phyloP scores from a whole-genome alignment of 2,797 vertebrate genomes.

The Eremophila alpestris region DNA sequence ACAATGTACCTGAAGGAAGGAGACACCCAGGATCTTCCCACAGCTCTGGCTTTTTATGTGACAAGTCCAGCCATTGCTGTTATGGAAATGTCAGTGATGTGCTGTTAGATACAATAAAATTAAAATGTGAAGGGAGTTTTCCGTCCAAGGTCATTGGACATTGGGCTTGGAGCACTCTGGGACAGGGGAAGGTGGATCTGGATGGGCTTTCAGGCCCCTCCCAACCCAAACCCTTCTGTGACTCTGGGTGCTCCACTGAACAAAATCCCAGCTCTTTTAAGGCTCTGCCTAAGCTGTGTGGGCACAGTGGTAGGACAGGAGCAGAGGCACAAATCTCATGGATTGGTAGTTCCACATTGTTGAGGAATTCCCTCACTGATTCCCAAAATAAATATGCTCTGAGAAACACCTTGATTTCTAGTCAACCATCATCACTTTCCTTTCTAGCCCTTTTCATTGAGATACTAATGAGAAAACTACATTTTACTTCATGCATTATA shows the following conservation, averaged over 20 bases:
- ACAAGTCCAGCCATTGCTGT: background rate
- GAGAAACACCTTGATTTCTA: background rate
- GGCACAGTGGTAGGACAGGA: background rate
- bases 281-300: background rate
- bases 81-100: background rate
- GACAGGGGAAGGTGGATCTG: background rate
- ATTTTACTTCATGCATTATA: background rate
- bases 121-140: background rate
- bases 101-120: background rate
- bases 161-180: background rate
- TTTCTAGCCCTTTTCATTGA: background rate
- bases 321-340: background rate
- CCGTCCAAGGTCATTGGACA: background rate
- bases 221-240: background rate
- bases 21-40: background rate
- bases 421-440: background rate
- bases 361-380: background rate
- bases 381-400: background rate
- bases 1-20: background rate
- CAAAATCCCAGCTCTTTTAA: background rate
- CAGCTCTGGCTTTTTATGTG: background rate
- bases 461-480: background rate
- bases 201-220: fast-evolving
- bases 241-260: background rate
- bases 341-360: background rate